Base-by-base conservation (phyloP, 2,797 vertebrate species). In the Graptemys geographica region DNA sequence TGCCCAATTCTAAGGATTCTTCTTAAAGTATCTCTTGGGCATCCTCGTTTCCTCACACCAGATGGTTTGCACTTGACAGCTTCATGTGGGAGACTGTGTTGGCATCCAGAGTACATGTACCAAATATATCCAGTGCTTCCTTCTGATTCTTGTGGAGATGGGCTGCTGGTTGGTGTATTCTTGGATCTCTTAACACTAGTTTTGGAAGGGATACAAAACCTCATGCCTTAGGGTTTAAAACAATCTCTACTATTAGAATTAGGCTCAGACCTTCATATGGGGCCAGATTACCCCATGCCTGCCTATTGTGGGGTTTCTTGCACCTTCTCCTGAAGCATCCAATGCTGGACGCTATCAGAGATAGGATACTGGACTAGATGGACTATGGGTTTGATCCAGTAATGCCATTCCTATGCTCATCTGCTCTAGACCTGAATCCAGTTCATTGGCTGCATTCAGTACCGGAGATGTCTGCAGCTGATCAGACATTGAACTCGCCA, bases 301-400 rank as follows among this genome's bases (percentile, higher is more conserved):
- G 86, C 95, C 96, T 97, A 80, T 97, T 97, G 84, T 95, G 92
- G 91, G 82, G 93, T 95, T 98, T 97, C 94, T 84, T 94, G 82
- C 69, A 59, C 79, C 5, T 59, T 52, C 87, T 91, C 80, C 82
- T 94, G 88, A 84, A 92, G 79, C 83, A 79, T 96, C 96, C 97
- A 89, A 86, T 89, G 93, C 79, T 96, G 95, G 97, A 91, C 81
- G 81, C 86, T 87, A 84, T 93, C 96, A 96, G 94, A 89, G 87
- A 65, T 82, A 87, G 41, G 94, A 96, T 96, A 95, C 74, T 95
- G 95, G 93, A 95, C 94, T 89, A 86, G 55, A 59, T 90, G 80
- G 92, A 76, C 82, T 81, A 87, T 91, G 79, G 89, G 94, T 78
- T 93, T 86, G 83, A 90, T 96, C 80, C 92, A 93, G 86, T 87